Base-by-base conservation (phyloP, 1,140 invertebrate genomes). In the Euwallacea similis region DNA sequence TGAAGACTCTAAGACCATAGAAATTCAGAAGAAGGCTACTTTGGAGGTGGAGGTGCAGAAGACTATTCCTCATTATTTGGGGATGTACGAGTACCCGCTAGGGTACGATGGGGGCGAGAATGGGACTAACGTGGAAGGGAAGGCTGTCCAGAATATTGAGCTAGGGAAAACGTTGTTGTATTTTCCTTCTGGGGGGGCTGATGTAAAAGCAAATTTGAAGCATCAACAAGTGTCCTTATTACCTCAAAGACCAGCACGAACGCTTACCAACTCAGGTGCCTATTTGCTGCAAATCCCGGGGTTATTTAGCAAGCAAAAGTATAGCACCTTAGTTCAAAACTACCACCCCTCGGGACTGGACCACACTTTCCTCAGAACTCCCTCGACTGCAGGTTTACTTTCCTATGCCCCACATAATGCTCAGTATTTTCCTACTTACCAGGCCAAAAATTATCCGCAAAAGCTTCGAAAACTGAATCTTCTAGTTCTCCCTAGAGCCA, bases 41-140 rank as follows among this genome's bases (percentile, higher is more conserved):
- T 43, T 67, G 77, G 78, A 76, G 63, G 82, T 82, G 43, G 78
- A 83, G 50, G 80, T 88, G 21, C 86, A 88, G 74, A 83, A 87
- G 76, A 88, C 86, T 4, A 80, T 88, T 21, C 85, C 85, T 7
- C 76, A 84, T 63, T 81, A 81, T 69, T 71, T 81, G 44, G 80
- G 80, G 4, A 81, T 84, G 64, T 84, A 83, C 42, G 82, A 86
- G 66, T 86, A 84, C 74, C 78, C 84, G 53, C 81, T 83, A 43
- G 74, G 73, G 44, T 21, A 55, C 7, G 58, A 71, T 71, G 66
- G 69, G 72, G 7, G 74, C 69, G 59, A 54, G 74, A 69, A 70
- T 66, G 69, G 21, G 46, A 68, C 56, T 9, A 73, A 66, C 15
- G 62, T 54, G 42, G 70, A 74, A 69, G 15, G 60, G 42, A 74